A percentile compares a stretch with the other conserved stretches of the same genome.
Conservation (phyloP, 1,140 invertebrate species). For the Hydropsyche tenuis region DNA sequence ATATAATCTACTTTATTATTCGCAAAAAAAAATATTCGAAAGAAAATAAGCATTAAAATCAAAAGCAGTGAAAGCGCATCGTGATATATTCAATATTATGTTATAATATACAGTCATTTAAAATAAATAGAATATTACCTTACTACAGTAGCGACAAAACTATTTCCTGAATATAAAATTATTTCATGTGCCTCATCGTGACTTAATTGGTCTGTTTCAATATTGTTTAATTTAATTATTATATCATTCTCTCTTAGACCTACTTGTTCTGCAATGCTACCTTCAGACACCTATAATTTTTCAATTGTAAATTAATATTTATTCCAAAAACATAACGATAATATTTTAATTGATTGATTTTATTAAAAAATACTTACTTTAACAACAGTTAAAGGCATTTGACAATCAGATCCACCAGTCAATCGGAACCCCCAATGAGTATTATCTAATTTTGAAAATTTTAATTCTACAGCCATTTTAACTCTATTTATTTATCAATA, state of each 20-base stretch:
- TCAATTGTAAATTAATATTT: no score
- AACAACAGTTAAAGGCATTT: slow-evolving; percentile 80
- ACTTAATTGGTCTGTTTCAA: slow-evolving; percentile 68
- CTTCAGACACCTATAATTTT: slow-evolving; percentile 76
- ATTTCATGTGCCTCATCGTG: slow-evolving; percentile 82
- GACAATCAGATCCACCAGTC: slow-evolving; percentile 83
- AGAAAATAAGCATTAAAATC: not conserved
- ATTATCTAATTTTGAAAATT: slow-evolving; percentile 69
- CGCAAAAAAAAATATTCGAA: not conserved
- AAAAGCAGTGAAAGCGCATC: not conserved
- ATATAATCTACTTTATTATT: not conserved
- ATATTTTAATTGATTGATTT: not conserved
- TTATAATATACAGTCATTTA: not conserved
- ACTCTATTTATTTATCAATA: not conserved
- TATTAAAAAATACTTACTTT: slow-evolving; percentile 68
- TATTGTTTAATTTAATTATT: slow-evolving; percentile 78
- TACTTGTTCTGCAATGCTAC: slow-evolving; percentile 80
- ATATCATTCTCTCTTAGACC: slow-evolving; percentile 83
- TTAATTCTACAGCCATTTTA: slow-evolving; percentile 62
- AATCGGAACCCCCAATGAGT: slow-evolving; percentile 88
- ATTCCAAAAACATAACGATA: no score
- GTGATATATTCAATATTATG: not conserved
- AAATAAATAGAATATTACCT: slow-evolving; percentile 65
- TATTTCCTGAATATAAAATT: slow-evolving; percentile 75
- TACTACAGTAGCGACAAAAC: slow-evolving; percentile 75